These are phyloP conservation scores for Neoniphon sammara DNA, from an alignment of 2,797 vertebrate species.

Conservation along the genomic window DNA sequence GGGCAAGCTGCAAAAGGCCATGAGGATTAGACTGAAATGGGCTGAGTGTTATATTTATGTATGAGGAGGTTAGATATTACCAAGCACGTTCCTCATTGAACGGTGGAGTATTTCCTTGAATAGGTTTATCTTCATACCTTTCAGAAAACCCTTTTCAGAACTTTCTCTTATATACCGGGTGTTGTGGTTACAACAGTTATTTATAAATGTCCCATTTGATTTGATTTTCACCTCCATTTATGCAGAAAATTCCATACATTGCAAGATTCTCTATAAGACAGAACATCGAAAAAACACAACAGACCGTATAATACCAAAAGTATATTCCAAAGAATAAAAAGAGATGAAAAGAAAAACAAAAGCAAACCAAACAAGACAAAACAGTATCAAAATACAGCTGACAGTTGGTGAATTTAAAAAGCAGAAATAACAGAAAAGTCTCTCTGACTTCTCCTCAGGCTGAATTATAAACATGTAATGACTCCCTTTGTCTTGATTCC, in stretches of 20 bases:
- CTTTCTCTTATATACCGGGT: conserved; percentile 19
- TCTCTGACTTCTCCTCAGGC: too few species aligned
- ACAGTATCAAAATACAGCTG: not conserved
- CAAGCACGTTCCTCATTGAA: conserved; percentile 67
- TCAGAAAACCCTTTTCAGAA: conserved; percentile 39
- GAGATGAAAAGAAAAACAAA: not conserved
- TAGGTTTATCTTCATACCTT: conserved; percentile 42
- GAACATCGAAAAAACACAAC: not conserved
- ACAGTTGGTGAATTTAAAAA: too few species aligned
- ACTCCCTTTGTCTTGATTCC: not conserved
- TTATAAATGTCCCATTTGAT: not conserved
- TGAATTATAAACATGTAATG: too few species aligned
- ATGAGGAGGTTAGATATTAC: conserved; percentile 79
- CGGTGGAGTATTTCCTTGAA: conserved; percentile 41
- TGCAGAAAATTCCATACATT: not conserved
- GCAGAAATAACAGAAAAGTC: too few species aligned
- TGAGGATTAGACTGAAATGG: conserved; percentile 69
- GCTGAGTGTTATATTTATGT: conserved; percentile 75
- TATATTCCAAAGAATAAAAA: not conserved
- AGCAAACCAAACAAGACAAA: not conserved
- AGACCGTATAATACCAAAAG: too few species aligned
- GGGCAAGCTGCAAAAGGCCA: conserved; percentile 64
- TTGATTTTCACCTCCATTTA: not conserved
- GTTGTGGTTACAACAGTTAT: not conserved
- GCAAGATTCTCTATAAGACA: not conserved